Base-by-base conservation (phyloP, 2,797 vertebrate species). In the Myiothlypis chrysogaster region DNA sequence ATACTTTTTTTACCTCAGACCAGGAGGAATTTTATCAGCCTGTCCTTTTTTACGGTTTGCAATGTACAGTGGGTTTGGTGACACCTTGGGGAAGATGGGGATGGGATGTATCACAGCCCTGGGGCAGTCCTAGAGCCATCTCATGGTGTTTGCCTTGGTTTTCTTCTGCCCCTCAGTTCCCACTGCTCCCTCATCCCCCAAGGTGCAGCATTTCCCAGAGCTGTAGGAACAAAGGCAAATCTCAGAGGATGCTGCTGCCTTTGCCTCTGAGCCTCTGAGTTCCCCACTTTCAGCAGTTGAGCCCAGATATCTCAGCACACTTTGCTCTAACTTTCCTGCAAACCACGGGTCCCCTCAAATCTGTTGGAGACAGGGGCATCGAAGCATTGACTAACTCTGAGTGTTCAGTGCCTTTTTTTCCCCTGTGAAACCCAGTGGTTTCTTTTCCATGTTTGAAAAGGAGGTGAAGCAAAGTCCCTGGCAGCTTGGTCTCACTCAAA, bases 271-370 rank as follows among this genome's bases (percentile, higher is more conserved):
- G 32, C 12, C 12, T 73, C 1, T 2, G 32, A 17, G 20, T 43
- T 84, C 4, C 12, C 24, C 2, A 1, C 19, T 61, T 61, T 22
- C 27, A 35, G 75, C n/a, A 63, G 52, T 2, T 65, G 37, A 76
- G 37, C 46, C 50, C 2, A 1, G 8, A 8, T 20, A 49, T 15
- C 47, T 93, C 78, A 56, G 21, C 56, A 60, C 0, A 0, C 16
- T 76, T 61, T 32, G n/a, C 39, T 79, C 16, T 52, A 30, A 52
- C 4, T 50, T 87, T 39, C 39, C 60, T 39, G 3, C 5, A 7
- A 12, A 46, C 15, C 41, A 25, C 14, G 39, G 8, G 3, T 56
- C 35, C n/a, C 43, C 32, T 19, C 3, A 0, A 2, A 60, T 32
- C 28, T 64, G 9, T 57, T 37, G 37, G 28, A 65, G 47, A 63